phyloP scores from a whole-genome alignment of 1,140 invertebrate genomes.

The Halictus rubicundus region DNA sequence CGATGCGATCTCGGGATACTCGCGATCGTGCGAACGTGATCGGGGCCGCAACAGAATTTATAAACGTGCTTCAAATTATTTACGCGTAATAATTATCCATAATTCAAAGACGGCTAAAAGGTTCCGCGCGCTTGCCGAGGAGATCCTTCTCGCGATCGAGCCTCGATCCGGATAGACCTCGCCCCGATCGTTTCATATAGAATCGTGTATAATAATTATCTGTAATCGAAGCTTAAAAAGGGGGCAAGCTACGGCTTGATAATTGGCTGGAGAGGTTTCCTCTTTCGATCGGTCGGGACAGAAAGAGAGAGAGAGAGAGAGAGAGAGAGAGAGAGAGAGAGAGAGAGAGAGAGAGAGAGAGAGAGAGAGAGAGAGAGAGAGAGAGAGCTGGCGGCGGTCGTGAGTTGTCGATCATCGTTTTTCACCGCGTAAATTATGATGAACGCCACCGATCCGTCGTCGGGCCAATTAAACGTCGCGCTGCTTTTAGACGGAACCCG shows the following conservation, averaged over 20 bases:
- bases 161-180: too few relatives aligned
- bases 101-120: background rate
- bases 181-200: too few relatives aligned
- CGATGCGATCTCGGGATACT: slow-evolving; percentile 48
- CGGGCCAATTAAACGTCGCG: background rate
- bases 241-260: background rate
- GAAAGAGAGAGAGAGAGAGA: too few relatives aligned
- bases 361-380: too few relatives aligned
- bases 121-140: background rate
- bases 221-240: background rate
- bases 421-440: background rate
- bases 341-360: too few relatives aligned
- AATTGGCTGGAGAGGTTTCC: too few relatives aligned
- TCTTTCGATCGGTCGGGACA: too few relatives aligned
- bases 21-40: background rate
- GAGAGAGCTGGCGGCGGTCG: too few relatives aligned
- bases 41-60: background rate
- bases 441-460: background rate
- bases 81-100: background rate
- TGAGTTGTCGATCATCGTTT: background rate
- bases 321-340: too few relatives aligned
- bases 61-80: background rate
- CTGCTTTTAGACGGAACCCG: background rate
- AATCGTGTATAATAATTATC: too few relatives aligned
- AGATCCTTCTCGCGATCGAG: too few relatives aligned